Evolutionary conservation across 35 echinoderm and acorn worm species (phyloP).

Genomic region (Apostichopus japonicus): DNA sequence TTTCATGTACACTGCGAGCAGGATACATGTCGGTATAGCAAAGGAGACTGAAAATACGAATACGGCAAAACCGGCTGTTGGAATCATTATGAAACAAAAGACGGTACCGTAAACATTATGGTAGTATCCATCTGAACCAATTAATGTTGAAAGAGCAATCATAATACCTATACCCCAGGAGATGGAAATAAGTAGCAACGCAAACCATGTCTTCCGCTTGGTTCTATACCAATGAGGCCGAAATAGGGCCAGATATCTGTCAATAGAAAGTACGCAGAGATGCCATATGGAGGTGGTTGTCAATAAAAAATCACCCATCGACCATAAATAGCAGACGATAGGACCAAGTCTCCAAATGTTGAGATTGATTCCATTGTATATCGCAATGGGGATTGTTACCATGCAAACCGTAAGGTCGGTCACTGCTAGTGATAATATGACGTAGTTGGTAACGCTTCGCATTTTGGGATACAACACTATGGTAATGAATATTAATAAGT

Average conservation of each 20-base stretch:
- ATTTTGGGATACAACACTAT: constrained; percentile 39
- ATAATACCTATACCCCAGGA: constrained; percentile 67
- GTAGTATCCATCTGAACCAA: constrained; percentile 51
- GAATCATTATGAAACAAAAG: constrained; percentile 46
- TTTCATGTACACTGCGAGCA: constrained; percentile 67
- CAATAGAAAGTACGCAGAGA: constrained; percentile 63
- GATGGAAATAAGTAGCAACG: constrained; percentile 51
- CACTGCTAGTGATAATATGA: constrained; percentile 76
- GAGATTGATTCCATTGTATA: constrained; percentile 1
- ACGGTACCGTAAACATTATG: background rate
- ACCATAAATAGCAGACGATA: constrained; percentile 45
- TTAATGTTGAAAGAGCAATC: constrained; percentile 58
- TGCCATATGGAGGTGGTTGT: constrained; percentile 70
- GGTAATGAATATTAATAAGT: constrained; percentile 64
- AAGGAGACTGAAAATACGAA: constrained; percentile 65
- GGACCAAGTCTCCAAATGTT: constrained; percentile 23
- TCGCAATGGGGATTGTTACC: constrained; percentile 31
- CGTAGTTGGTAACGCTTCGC: constrained; percentile 70
- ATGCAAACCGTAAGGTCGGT: constrained; percentile 7
- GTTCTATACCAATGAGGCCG: constrained; percentile 65
- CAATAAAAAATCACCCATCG: constrained; percentile 23
- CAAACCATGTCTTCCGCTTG: constrained; percentile 33
- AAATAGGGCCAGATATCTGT: constrained; percentile 70
- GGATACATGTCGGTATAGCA: constrained; percentile 62
- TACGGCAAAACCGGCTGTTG: constrained; percentile 36